phyloP scores from a whole-genome alignment of 2,888 invertebrate genomes.

The Tenodera sinensis region DNA sequence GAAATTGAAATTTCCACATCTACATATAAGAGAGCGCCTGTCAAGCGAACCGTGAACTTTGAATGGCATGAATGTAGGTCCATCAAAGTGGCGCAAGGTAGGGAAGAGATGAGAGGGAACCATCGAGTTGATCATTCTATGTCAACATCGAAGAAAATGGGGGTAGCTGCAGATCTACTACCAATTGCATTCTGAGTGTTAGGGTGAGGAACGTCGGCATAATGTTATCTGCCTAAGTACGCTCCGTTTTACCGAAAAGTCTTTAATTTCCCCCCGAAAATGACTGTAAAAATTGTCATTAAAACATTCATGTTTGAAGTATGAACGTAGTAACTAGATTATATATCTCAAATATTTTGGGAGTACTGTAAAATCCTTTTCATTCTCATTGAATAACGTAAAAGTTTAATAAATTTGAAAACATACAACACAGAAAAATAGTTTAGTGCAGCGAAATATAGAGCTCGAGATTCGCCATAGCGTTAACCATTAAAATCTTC shows the following conservation, averaged over 20 bases:
- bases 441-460: too few relatives aligned
- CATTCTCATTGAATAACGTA: too few relatives aligned
- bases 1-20: background rate
- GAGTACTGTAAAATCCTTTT: too few relatives aligned
- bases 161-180: background rate
- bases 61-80: background rate
- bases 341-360: too few relatives aligned
- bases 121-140: background rate
- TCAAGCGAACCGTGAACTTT: background rate
- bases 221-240: background rate
- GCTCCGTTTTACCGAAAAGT: background rate
- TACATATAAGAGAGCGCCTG: background rate
- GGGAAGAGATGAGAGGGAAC: background rate
- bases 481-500: too few relatives aligned
- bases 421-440: too few relatives aligned
- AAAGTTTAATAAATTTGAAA: too few relatives aligned
- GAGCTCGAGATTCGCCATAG: too few relatives aligned
- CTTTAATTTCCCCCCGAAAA: too few relatives aligned
- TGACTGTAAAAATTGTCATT: too few relatives aligned
- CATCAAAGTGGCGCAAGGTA: background rate
- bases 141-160: conserved; percentile 1
- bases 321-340: too few relatives aligned
- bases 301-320: too few relatives aligned
- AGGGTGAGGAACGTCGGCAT: background rate
- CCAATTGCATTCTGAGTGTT: background rate